phyloP scores from a whole-genome alignment of 2,797 vertebrate genomes.

The Chelidonichthys spinosus region DNA sequence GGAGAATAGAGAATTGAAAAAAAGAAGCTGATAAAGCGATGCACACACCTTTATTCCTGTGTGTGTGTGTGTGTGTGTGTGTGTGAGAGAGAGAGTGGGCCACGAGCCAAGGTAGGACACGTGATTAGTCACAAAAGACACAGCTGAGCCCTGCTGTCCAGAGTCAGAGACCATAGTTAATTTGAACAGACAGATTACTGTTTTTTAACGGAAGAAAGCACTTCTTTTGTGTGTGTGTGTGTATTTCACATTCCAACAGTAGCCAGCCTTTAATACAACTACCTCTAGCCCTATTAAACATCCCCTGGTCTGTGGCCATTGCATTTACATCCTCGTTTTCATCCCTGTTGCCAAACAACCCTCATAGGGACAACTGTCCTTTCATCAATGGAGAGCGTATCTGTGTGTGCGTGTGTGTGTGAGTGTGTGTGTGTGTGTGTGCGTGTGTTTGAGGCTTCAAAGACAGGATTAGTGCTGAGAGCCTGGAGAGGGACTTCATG shows the following conservation, averaged over 20 bases:
- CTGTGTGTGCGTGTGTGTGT: slow-evolving; percentile 13
- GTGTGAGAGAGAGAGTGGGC: neutral
- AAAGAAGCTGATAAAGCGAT: neutral
- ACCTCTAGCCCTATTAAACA: slow-evolving; percentile 50
- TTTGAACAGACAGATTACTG: slow-evolving; percentile 50
- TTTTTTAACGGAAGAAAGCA: slow-evolving; percentile 23
- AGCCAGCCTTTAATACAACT: slow-evolving; percentile 53
- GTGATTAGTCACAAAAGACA: slow-evolving; percentile 40
- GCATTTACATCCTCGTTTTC: slow-evolving; percentile 58
- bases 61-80: neutral
- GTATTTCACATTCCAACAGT: slow-evolving; percentile 51
- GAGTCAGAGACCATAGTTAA: slow-evolving; percentile 39
- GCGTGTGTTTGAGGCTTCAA: slow-evolving; percentile 51
- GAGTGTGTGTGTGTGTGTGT: slow-evolving; percentile 26
- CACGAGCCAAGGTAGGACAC: slow-evolving; percentile 19
- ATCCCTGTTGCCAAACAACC: slow-evolving; percentile 52
- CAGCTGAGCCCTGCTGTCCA: slow-evolving; percentile 43
- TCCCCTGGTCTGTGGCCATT: slow-evolving; percentile 66
- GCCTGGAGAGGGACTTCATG: slow-evolving; percentile 48
- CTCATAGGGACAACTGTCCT: slow-evolving; percentile 49
- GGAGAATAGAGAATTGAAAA: neutral
- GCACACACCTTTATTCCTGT: neutral
- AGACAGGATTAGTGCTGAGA: slow-evolving; percentile 58
- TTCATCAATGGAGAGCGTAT: slow-evolving; percentile 49
- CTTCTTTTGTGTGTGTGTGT: slow-evolving; percentile 10